Conservation (phyloP, 2,888 invertebrate species). For the Apantesis nais region DNA sequence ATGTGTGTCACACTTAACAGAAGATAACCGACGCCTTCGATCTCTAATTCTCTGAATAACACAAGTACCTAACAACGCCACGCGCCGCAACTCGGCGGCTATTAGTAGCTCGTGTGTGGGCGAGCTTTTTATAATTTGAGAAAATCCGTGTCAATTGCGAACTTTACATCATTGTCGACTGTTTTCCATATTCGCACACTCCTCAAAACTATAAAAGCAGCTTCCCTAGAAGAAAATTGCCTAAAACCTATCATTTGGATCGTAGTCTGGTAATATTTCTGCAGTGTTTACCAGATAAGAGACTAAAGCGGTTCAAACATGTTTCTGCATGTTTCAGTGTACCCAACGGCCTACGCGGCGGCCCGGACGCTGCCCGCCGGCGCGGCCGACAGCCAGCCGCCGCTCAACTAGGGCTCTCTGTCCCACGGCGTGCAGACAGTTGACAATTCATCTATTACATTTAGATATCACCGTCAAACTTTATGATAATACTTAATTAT, state of each 20-base stretch:
- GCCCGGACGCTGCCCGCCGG: not conserved
- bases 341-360: not conserved
- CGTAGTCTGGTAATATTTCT: not conserved
- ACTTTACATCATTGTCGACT: not conserved
- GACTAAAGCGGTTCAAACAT: too few species aligned
- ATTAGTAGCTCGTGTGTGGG: not conserved
- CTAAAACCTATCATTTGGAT: not conserved
- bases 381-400: not conserved
- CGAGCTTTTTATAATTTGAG: not conserved
- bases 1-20: too few species aligned
- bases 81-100: not conserved
- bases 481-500: not conserved
- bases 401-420: not conserved
- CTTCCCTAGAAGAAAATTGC: too few species aligned
- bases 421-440: not conserved
- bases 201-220: not conserved
- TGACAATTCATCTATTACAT: not conserved
- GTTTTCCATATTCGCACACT: not conserved
- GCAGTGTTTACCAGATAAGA: too few species aligned
- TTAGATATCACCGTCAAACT: not conserved
- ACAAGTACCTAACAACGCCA: not conserved
- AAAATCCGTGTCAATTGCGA: not conserved
- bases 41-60: not conserved
- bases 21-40: not conserved
- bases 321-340: not conserved